Base-by-base conservation (phyloP, 1,140 invertebrate species). In the Bombus haemorrhoidalis region DNA sequence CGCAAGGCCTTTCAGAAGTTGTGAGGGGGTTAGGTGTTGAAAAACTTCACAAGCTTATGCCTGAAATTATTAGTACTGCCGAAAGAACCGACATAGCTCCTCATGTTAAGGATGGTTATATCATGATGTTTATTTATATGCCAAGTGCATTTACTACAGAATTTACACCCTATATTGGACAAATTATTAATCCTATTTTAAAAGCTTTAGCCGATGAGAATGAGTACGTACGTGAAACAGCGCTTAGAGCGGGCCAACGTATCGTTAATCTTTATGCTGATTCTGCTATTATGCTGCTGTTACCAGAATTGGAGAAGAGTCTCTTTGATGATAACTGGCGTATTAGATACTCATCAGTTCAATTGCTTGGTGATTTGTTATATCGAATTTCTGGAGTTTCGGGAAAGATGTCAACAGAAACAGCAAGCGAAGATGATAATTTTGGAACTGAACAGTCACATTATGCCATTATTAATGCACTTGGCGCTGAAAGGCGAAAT, bases 121-220 rank as follows among this genome's bases (percentile, higher is more conserved):
- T 99, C 73, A 99, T 99, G 98, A 99, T 99, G 98, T 99, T 99
- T 94, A 99, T 99, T 93, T 99, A 99, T 94, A 98, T 99, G 97
- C 99, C 99, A 1, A 97, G 97, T 85, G 98, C 99, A 2, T 99
- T 99, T 95, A 98, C 98, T 4, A 97, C 97, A 74, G 98, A 99
- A 92, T 99, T 99, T 94, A 98, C 98, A 12, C 98, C 98, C 1
- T 99, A 99, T 94, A 99, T 99, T 91, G 98, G 98, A 1, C 98
- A 98, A 93, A 99, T 99, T 85, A 99, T 99, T 89, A 99, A 98
- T 94, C 99, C 99, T 1, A 99, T 99, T 91, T 95, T 99, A 22
- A 98, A 99, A 95, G 99, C 99, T 22, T 95, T 99, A 41, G 99
- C 99, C 12, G 99, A 99, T 96, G 99, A 99, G 95, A 99, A 98